These are phyloP conservation scores for Agonum fuliginosum DNA, from an alignment of 2,888 invertebrate species.

Conservation along the genomic window DNA sequence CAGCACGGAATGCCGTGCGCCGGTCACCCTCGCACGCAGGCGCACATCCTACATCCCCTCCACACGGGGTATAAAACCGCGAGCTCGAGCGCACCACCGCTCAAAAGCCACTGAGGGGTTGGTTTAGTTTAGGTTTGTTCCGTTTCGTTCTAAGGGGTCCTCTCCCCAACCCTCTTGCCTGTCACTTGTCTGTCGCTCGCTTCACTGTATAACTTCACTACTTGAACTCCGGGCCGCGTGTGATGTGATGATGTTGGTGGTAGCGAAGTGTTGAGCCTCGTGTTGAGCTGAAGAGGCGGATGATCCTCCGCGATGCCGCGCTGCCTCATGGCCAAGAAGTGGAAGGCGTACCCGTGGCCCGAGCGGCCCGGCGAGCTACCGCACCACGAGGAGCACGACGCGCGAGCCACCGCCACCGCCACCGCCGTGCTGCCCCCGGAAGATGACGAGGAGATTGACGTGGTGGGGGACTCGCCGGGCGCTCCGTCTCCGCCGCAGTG, in stretches of 20 bases:
- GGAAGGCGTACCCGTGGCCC: slow-evolving; percentile 90
- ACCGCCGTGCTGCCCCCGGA: slow-evolving; percentile 67
- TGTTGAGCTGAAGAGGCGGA: slow-evolving; percentile 6
- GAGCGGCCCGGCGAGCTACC: slow-evolving; percentile 75
- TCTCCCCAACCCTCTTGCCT: slow-evolving; percentile 72
- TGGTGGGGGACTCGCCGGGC: slow-evolving; percentile 81
- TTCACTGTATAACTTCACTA: slow-evolving; percentile 34
- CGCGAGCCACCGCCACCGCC: slow-evolving; percentile 60
- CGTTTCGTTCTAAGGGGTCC: slow-evolving; percentile 66
- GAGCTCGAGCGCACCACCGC: slow-evolving; percentile 71
- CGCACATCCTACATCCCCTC: slow-evolving; percentile 1
- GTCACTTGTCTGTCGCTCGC: slow-evolving; percentile 69
- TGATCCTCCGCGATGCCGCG: slow-evolving; percentile 86
- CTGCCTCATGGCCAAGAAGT: slow-evolving; percentile 96
- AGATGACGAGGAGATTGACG: slow-evolving; percentile 90
- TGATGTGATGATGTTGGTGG: slow-evolving; percentile 17
- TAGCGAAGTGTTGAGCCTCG: slow-evolving; percentile 13
- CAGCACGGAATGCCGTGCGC: slow-evolving; percentile 42
- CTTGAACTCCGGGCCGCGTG: neutral
- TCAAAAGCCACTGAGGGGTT: slow-evolving; percentile 77
- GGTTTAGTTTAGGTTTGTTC: slow-evolving; percentile 73
- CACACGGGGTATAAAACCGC: slow-evolving; percentile 73
- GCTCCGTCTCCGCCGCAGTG: slow-evolving; percentile 72
- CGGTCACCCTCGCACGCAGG: neutral
- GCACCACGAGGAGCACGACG: slow-evolving; percentile 64